These are phyloP conservation scores for Reticulitermes lucifugus DNA, from an alignment of 2,888 invertebrate species.

Conservation along the genomic window DNA sequence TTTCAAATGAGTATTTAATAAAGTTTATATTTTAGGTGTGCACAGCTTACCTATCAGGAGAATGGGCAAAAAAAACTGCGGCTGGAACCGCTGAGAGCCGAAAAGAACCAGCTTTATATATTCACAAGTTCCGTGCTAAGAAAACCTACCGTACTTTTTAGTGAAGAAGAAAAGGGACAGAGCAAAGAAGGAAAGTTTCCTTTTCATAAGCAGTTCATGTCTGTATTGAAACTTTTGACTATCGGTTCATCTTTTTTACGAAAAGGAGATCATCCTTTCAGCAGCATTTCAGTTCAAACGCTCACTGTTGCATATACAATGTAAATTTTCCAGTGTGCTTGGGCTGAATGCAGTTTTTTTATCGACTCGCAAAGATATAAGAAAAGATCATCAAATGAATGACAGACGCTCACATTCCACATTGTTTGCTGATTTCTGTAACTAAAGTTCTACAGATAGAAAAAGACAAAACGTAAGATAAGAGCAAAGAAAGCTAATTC, in stretches of 20 bases:
- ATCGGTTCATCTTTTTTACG: background rate
- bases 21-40: background rate
- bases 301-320: conserved; percentile 31
- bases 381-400: conserved; percentile 10
- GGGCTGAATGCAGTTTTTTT: conserved; percentile 17
- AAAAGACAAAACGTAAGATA: background rate
- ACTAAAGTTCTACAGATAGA: background rate
- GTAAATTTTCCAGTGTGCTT: conserved; percentile 32
- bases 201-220: conserved; percentile 20
- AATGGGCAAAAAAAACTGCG: background rate
- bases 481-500: background rate
- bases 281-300: conserved; percentile 16
- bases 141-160: background rate
- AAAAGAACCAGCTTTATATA: background rate
- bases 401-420: conserved; percentile 1
- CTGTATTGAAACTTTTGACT: conserved; percentile 27
- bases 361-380: background rate
- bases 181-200: background rate
- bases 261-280: conserved; percentile 5
- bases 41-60: background rate
- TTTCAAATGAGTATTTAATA: conserved; percentile 45
- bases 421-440: conserved; percentile 6
- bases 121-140: background rate
- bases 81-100: background rate
- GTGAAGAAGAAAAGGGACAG: background rate